A percentile compares a stretch with the other conserved stretches of the same genome.
Evolutionary conservation across 2,888 invertebrate species (phyloP).

Genomic region (Colletes collaris): DNA sequence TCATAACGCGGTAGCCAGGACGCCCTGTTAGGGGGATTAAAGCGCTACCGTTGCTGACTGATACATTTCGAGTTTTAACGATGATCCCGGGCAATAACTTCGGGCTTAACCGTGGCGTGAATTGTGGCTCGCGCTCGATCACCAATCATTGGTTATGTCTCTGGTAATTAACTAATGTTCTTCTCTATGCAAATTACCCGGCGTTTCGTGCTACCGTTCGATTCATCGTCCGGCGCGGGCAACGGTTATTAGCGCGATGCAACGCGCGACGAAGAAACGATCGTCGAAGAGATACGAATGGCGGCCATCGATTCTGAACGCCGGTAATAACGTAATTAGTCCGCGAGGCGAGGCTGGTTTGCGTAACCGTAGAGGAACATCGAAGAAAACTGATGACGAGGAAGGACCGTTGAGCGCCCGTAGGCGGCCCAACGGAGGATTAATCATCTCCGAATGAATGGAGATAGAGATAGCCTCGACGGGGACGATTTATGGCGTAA

Average conservation of each 20-base stretch:
- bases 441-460: slow-evolving; percentile 41
- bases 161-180: slow-evolving; percentile 83
- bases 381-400: slow-evolving; percentile 49
- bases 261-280: slow-evolving; percentile 44
- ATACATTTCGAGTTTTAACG: slow-evolving; percentile 82
- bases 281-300: slow-evolving; percentile 47
- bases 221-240: slow-evolving; percentile 51
- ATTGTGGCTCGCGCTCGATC: slow-evolving; percentile 77
- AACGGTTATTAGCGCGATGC: slow-evolving; percentile 50
- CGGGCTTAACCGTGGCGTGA: slow-evolving; percentile 79
- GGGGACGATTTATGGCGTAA: slow-evolving; percentile 29
- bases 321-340: slow-evolving; percentile 53
- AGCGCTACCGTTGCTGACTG: slow-evolving; percentile 71
- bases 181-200: slow-evolving; percentile 80
- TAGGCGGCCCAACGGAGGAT: slow-evolving; percentile 12
- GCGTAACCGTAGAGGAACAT: slow-evolving; percentile 13
- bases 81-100: slow-evolving; percentile 82
- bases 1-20: slow-evolving; percentile 4
- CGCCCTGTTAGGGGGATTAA: slow-evolving; percentile 70
- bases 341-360: slow-evolving; percentile 18
- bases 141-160: slow-evolving; percentile 82
- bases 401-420: slow-evolving; percentile 34
- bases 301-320: slow-evolving; percentile 46
- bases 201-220: slow-evolving; percentile 61
- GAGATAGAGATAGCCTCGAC: slow-evolving; percentile 12